These are phyloP conservation scores for Lepidotrigona ventralis DNA, from an alignment of 1,140 invertebrate genomes.

Conservation along the genomic window DNA sequence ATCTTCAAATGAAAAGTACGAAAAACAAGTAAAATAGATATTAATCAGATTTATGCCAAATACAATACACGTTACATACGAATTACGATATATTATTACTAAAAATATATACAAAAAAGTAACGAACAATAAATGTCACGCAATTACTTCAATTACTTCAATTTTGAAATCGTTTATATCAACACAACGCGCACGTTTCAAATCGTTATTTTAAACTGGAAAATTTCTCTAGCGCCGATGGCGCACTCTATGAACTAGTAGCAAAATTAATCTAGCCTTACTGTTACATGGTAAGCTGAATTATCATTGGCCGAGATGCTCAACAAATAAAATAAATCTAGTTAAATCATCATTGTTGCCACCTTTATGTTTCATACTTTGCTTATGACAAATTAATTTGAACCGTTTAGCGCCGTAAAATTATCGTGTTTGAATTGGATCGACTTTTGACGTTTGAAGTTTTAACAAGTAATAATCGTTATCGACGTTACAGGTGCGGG, in stretches of 20 bases:
- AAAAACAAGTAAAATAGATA: not conserved
- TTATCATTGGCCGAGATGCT: slow-evolving; percentile 5
- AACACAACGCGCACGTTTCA: not conserved
- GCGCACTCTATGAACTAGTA: not conserved
- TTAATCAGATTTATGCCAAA: not conserved
- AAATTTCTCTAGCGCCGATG: not conserved
- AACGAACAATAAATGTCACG: not conserved
- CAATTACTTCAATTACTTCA: not conserved
- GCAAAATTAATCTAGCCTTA: not conserved
- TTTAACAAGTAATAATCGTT: not conserved
- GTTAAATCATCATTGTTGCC: not conserved
- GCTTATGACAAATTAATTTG: not conserved
- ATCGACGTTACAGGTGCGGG: not conserved
- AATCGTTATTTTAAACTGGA: not conserved
- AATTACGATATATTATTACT: not conserved
- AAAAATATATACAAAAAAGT: not conserved
- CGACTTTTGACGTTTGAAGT: not conserved
- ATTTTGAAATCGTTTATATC: not conserved
- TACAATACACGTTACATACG: not conserved
- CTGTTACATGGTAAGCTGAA: not conserved
- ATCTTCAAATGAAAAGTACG: not conserved
- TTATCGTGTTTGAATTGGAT: not conserved
- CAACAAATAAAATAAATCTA: not conserved
- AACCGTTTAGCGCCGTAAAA: not conserved
- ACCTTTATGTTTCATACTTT: not conserved